phyloP scores from a whole-genome alignment of 2,797 vertebrate species.

The Crax fasciolata region DNA sequence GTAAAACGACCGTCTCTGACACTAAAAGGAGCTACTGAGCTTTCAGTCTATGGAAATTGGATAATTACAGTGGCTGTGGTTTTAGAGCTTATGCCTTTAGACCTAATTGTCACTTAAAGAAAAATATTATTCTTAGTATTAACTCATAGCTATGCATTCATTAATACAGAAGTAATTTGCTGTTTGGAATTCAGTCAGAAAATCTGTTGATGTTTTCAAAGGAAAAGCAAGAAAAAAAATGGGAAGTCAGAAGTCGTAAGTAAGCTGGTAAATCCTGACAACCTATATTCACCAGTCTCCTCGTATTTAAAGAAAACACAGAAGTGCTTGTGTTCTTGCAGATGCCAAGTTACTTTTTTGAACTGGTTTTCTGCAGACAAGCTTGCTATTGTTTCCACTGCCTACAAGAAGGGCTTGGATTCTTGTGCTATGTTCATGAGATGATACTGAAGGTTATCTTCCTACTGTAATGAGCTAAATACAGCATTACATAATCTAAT shows the following conservation, averaged over 20 bases:
- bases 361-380: not conserved
- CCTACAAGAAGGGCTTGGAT: not conserved
- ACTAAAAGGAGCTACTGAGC: not conserved
- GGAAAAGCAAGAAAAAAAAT: not conserved
- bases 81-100: not conserved
- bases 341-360: not conserved
- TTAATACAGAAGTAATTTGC: not conserved
- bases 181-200: not conserved
- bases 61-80: not conserved
- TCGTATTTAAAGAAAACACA: not conserved
- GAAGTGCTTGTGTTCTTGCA: conserved; percentile 8
- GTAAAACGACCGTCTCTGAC: not conserved
- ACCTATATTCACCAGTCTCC: not conserved
- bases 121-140: not conserved
- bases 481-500: conserved; percentile 1
- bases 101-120: not conserved
- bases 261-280: not conserved
- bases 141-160: not conserved
- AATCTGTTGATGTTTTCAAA: not conserved
- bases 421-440: not conserved
- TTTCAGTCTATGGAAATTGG: not conserved
- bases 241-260: not conserved
- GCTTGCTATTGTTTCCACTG: not conserved
- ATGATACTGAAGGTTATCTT: not conserved
- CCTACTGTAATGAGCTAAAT: not conserved